These are phyloP conservation scores for Glyphotaelius pellucidus DNA, from an alignment of 2,888 invertebrate genomes.

Conservation along the genomic window DNA sequence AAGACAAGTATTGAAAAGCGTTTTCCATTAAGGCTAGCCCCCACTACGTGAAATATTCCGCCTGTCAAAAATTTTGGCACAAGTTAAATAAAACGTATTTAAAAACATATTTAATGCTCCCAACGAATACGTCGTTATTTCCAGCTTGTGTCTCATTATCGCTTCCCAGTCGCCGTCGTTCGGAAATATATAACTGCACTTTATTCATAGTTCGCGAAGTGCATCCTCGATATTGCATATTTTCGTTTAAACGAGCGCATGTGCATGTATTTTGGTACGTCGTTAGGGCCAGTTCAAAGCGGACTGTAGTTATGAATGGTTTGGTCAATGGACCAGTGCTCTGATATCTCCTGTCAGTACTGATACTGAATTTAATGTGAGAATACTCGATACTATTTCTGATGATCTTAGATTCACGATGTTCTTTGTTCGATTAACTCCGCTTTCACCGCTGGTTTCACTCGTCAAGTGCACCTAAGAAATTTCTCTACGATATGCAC, in stretches of 20 bases:
- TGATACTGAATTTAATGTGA: background rate
- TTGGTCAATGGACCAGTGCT: background rate
- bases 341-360: background rate
- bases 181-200: slow-evolving; percentile 7
- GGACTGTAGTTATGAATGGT: background rate
- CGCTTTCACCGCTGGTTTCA: background rate
- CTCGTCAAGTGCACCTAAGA: background rate
- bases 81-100: background rate
- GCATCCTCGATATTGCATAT: slow-evolving; percentile 2
- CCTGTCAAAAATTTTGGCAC: slow-evolving; percentile 31
- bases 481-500: background rate
- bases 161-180: background rate
- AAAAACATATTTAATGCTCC: slow-evolving; percentile 33
- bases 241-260: background rate
- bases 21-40: background rate
- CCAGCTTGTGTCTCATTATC: slow-evolving; percentile 24
- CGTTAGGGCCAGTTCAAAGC: slow-evolving; percentile 37
- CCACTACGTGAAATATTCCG: background rate
- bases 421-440: background rate
- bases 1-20: background rate
- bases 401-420: background rate
- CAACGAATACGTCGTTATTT: slow-evolving; percentile 32
- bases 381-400: background rate
- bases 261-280: slow-evolving; percentile 6
- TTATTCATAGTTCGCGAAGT: slow-evolving; percentile 39